A percentile compares a stretch with the other conserved stretches of the same genome.
phyloP scores from a whole-genome alignment of 2,113 vertebrate species.

The Passer domesticus region DNA sequence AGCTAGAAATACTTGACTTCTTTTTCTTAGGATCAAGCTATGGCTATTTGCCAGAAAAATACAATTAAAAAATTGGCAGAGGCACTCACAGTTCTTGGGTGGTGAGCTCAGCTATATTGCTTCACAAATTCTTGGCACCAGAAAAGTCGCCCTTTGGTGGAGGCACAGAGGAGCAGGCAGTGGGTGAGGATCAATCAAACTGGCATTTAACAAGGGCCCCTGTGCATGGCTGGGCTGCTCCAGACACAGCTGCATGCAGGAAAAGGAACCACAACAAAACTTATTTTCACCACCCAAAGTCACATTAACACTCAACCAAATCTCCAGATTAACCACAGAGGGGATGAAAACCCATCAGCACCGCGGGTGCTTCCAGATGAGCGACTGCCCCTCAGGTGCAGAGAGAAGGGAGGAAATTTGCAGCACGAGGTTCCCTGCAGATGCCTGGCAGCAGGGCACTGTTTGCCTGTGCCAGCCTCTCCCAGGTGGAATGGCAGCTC shows the following conservation, averaged over 20 bases:
- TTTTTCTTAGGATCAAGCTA: conserved; percentile 9
- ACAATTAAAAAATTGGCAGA: conserved; percentile 18
- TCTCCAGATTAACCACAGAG: background rate
- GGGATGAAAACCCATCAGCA: background rate
- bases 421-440: background rate
- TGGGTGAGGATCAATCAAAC: conserved; percentile 20
- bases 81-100: background rate
- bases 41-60: conserved; percentile 37
- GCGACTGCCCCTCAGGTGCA: fast-evolving
- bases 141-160: background rate
- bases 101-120: background rate
- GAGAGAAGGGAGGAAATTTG: background rate
- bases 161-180: background rate
- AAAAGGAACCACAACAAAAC: background rate
- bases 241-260: background rate
- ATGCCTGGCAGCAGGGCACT: background rate
- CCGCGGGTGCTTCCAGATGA: background rate
- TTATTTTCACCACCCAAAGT: background rate
- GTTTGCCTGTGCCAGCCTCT: background rate
- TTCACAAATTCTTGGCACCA: conserved; percentile 23
- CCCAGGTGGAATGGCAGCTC: background rate
- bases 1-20: background rate
- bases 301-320: background rate
- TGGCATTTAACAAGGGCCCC: background rate
- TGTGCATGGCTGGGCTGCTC: background rate